Conservation (phyloP, 2,113 vertebrate genomes). For the Nibea albiflora region DNA sequence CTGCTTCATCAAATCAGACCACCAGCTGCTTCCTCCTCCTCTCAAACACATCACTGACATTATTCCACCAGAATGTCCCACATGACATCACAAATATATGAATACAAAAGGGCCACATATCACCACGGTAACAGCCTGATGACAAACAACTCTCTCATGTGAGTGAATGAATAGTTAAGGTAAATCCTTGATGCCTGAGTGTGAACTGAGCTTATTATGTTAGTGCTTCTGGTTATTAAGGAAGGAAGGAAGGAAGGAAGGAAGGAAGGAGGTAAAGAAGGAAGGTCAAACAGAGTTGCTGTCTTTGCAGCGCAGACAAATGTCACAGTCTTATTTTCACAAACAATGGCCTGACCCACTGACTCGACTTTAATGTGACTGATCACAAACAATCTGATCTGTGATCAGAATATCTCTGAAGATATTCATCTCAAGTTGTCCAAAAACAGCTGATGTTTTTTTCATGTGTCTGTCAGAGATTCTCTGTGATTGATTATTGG, state of each 20-base stretch:
- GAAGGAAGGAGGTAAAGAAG: conserved; percentile 22
- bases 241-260: conserved; percentile 2
- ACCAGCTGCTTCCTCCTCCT: conserved; percentile 27
- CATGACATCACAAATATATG: conserved; percentile 27
- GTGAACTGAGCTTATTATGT: conserved; percentile 76
- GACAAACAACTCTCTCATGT: conserved; percentile 1
- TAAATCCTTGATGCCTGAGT: conserved; percentile 76
- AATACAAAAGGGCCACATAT: conserved; percentile 25
- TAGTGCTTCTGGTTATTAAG: conserved; percentile 72
- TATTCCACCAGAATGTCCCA: conserved; percentile 23
- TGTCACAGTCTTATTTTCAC: conserved; percentile 64
- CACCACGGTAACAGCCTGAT: conserved; percentile 29
- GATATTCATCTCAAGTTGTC: conserved; percentile 37
- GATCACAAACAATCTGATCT: conserved; percentile 44
- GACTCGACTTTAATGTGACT: conserved; percentile 40
- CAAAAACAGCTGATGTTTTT: conserved; percentile 20
- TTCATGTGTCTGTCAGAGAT: conserved; percentile 24
- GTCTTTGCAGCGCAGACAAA: conserved; percentile 51
- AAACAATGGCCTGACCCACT: conserved; percentile 55
- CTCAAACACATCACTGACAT: conserved; percentile 40
- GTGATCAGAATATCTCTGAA: conserved; percentile 35
- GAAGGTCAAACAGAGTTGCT: conserved; percentile 51
- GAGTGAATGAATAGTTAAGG: conserved; percentile 52
- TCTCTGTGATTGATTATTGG: conserved; percentile 33
- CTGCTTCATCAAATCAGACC: not conserved